Conservation (phyloP, 2,113 vertebrate species). For the Colaptes auratus region DNA sequence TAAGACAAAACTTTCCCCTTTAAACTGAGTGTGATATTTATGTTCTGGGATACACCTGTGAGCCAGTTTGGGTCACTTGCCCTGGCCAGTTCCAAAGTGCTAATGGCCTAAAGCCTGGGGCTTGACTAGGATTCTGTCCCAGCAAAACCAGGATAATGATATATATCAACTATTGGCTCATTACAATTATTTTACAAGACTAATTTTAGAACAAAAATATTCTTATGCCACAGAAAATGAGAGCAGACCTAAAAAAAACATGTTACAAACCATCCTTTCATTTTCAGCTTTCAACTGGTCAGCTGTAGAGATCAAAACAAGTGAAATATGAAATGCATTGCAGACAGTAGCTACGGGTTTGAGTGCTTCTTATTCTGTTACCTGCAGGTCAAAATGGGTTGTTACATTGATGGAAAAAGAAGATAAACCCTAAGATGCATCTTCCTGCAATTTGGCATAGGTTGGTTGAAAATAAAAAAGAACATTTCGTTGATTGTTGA, state of each 20-base stretch:
- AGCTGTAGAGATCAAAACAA: neutral
- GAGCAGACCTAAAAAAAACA: neutral
- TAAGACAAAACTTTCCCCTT: too few species aligned
- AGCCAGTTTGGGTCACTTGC: too few species aligned
- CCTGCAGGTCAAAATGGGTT: neutral
- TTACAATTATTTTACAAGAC: neutral
- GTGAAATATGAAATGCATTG: neutral
- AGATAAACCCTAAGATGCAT: neutral
- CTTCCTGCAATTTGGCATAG: neutral
- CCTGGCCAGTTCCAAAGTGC: too few species aligned
- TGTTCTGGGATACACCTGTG: too few species aligned
- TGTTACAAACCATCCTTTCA: neutral
- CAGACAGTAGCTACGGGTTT: neutral
- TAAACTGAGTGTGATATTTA: too few species aligned
- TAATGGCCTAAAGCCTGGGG: too few species aligned
- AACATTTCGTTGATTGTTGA: neutral
- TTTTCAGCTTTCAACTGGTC: neutral
- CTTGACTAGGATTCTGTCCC: too few species aligned
- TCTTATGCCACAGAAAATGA: neutral
- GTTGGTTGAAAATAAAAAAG: neutral
- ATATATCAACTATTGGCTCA: neutral
- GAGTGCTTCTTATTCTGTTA: neutral
- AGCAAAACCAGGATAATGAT: neutral
- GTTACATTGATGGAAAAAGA: neutral
- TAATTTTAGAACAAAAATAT: neutral